Percentiles rank a stretch among this genome's conserved stretches.
These are phyloP conservation scores for Psylliodes chrysocephalus DNA, from an alignment of 2,888 invertebrate genomes.

Conservation along the genomic window DNA sequence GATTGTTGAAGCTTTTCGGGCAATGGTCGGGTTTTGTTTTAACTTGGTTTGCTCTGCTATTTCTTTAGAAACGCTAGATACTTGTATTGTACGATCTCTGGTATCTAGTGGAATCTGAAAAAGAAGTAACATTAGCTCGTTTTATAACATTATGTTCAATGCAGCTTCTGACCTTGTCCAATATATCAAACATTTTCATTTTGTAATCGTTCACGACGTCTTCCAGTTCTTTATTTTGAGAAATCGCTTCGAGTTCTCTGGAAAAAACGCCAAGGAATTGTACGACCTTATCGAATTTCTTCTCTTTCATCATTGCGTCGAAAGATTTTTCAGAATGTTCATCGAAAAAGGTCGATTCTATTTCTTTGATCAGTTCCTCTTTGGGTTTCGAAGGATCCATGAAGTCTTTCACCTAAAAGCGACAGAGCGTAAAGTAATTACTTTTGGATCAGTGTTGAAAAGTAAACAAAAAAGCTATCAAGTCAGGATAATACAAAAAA, in stretches of 20 bases:
- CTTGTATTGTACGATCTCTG: constrained; percentile 22
- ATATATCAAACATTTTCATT: constrained; percentile 12
- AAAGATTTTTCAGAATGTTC: constrained; percentile 19
- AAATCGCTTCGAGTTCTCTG: constrained; percentile 20
- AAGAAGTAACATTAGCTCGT: not conserved
- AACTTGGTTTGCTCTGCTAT: constrained; percentile 22
- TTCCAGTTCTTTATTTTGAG: not conserved
- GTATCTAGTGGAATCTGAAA: constrained; percentile 33
- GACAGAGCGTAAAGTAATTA: too few species aligned
- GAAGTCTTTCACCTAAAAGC: not conserved
- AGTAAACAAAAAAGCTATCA: too few species aligned
- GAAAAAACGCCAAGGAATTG: constrained; percentile 26
- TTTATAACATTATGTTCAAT: not conserved
- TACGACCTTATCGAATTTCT: constrained; percentile 25
- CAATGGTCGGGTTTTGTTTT: constrained; percentile 40
- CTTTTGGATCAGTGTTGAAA: too few species aligned
- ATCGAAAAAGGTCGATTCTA: constrained; percentile 27
- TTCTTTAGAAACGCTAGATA: constrained; percentile 27
- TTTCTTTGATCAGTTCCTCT: constrained; percentile 9
- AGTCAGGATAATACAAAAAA: too few species aligned
- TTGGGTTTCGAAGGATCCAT: not conserved
- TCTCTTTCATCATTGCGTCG: not conserved
- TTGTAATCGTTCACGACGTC: constrained; percentile 4
- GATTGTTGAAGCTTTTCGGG: constrained; percentile 31
- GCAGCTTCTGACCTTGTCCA: constrained; percentile 3